Evolutionary conservation across 2,113 vertebrate genomes (phyloP).

Genomic region (Cyprinus carpio): DNA sequence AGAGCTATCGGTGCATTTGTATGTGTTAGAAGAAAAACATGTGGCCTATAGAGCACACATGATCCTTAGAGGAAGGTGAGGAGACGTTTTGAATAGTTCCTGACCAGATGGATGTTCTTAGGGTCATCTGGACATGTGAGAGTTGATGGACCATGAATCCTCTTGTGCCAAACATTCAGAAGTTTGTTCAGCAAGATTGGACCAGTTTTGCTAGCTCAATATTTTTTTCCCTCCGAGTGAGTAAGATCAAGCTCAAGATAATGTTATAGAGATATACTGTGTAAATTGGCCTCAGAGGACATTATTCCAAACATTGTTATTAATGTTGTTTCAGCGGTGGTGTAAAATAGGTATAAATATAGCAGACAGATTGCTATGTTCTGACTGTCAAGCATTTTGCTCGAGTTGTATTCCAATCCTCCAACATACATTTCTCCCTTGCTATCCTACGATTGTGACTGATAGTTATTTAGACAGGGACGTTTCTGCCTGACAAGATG

Average conservation of each 20-base stretch:
- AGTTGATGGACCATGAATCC: conserved; percentile 72
- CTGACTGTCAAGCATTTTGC: conserved; percentile 37
- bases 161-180: conserved; percentile 60
- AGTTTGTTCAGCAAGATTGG: conserved; percentile 57
- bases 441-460: background rate
- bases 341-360: conserved; percentile 30
- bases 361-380: conserved; percentile 36
- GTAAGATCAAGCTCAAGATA: background rate
- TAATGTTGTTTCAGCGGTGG: background rate
- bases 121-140: conserved; percentile 65
- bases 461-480: background rate
- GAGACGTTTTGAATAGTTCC: conserved; percentile 55
- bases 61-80: conserved; percentile 38
- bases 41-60: conserved; percentile 30
- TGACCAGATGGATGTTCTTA: conserved; percentile 71
- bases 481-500: background rate
- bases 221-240: background rate
- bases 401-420: conserved; percentile 6
- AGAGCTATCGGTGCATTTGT: conserved; percentile 26
- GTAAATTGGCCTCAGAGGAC: conserved; percentile 18
- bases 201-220: background rate
- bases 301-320: conserved; percentile 25
- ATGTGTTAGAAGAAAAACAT: conserved; percentile 14
- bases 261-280: conserved; percentile 14
- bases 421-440: background rate